These are phyloP conservation scores for Rhagoletis pomonella DNA, from an alignment of 1,140 invertebrate species.

Conservation along the genomic window DNA sequence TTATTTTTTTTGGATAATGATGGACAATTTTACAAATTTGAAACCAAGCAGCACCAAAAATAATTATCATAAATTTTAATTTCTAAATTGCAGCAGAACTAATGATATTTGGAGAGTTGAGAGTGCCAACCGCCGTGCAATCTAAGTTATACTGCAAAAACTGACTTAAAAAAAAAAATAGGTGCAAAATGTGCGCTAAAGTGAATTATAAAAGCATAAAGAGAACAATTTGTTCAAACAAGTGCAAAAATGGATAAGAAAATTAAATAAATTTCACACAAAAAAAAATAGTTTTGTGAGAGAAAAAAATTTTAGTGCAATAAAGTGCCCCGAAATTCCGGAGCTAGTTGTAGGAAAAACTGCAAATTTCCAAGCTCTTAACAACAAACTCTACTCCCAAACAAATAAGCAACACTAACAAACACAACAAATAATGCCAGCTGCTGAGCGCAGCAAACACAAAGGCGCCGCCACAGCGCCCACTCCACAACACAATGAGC, in stretches of 20 bases:
- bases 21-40: background rate
- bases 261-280: background rate
- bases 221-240: background rate
- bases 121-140: background rate
- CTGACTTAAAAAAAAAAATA: background rate
- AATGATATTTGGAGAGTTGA: background rate
- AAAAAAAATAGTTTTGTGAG: conserved; percentile 5
- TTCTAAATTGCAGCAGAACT: background rate
- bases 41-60: background rate
- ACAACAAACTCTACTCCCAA: background rate
- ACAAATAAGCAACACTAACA: background rate
- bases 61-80: background rate
- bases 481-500: conserved; percentile 25
- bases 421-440: background rate
- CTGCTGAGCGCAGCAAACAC: conserved; percentile 28
- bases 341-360: background rate
- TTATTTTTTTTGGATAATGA: background rate
- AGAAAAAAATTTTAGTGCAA: background rate
- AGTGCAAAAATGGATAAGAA: background rate
- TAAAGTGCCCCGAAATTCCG: background rate
- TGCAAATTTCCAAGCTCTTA: background rate
- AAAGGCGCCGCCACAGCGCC: background rate
- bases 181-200: background rate
- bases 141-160: background rate
- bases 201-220: conserved; percentile 4